Conservation (phyloP, 2,113 vertebrate species). For the Otis tarda region DNA sequence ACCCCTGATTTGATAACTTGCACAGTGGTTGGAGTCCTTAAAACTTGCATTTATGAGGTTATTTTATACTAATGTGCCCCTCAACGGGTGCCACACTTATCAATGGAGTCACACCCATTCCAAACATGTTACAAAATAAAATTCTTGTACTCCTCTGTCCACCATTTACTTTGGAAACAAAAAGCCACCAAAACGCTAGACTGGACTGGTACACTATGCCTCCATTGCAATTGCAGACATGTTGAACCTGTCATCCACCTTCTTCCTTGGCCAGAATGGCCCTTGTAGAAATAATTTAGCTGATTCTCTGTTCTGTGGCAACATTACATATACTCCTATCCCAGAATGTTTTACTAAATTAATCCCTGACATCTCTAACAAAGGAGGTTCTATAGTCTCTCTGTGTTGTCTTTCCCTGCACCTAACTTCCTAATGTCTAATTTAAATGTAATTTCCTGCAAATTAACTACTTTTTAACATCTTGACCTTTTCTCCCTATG, state of each 20-base stretch:
- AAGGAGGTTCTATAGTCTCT: neutral
- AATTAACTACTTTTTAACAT: slow-evolving; percentile 29
- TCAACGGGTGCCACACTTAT: neutral
- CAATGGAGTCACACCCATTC: neutral
- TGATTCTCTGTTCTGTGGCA: neutral
- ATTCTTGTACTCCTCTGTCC: neutral
- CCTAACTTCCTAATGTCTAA: slow-evolving; percentile 21
- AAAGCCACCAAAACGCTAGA: neutral
- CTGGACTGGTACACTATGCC: neutral
- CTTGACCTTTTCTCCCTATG: neutral
- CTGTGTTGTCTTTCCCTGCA: neutral
- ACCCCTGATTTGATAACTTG: neutral
- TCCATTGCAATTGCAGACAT: neutral
- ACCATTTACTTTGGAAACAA: neutral
- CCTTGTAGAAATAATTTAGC: neutral
- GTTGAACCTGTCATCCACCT: neutral
- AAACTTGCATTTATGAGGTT: neutral
- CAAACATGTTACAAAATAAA: neutral
- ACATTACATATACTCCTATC: neutral
- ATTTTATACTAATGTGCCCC: neutral
- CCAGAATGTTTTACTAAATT: neutral
- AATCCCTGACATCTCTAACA: neutral
- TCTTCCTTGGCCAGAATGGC: neutral
- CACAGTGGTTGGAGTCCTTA: neutral
- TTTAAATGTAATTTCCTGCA: slow-evolving; percentile 40